A percentile compares a stretch with the other conserved stretches of the same genome.
Conservation (phyloP, 92 coral and sea anemone genomes). For the Epizoanthus ramosus region DNA sequence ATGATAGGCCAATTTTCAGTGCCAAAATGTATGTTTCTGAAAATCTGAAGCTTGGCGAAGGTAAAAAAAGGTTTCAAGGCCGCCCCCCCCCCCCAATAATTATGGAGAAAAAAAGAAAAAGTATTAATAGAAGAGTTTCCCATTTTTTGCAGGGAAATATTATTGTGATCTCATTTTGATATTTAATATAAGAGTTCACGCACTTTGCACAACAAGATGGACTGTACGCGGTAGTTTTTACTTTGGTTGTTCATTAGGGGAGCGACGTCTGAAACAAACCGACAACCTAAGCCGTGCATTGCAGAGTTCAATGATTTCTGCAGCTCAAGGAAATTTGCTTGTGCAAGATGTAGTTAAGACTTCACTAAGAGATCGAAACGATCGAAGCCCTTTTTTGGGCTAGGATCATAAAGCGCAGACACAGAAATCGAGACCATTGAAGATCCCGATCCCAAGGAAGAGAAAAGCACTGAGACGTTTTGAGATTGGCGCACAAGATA, state of each 20-base stretch:
- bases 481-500: constrained; percentile 47
- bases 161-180: no score
- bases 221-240: no score
- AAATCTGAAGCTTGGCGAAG: no score
- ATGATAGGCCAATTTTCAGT: no score
- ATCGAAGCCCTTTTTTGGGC: constrained; percentile 47
- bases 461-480: constrained; percentile 44
- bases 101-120: no score
- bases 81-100: no score
- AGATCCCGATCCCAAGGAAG: constrained; percentile 56
- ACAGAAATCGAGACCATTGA: constrained; percentile 48
- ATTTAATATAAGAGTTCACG: no score
- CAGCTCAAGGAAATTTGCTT: constrained; percentile 41
- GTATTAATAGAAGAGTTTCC: no score
- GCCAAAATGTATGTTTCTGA: no score
- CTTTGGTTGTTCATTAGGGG: constrained; percentile 57
- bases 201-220: no score
- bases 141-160: no score
- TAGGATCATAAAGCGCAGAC: constrained; percentile 53
- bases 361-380: constrained; percentile 40
- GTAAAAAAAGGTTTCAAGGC: no score
- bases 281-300: constrained; percentile 52
- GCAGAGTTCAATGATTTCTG: constrained; percentile 52
- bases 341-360: constrained; percentile 44
- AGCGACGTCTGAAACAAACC: constrained; percentile 35